Percentiles rank a stretch among this genome's conserved stretches.
These are phyloP conservation scores for Chelon labrosus DNA, from an alignment of 2,797 vertebrate species.

Conservation along the genomic window DNA sequence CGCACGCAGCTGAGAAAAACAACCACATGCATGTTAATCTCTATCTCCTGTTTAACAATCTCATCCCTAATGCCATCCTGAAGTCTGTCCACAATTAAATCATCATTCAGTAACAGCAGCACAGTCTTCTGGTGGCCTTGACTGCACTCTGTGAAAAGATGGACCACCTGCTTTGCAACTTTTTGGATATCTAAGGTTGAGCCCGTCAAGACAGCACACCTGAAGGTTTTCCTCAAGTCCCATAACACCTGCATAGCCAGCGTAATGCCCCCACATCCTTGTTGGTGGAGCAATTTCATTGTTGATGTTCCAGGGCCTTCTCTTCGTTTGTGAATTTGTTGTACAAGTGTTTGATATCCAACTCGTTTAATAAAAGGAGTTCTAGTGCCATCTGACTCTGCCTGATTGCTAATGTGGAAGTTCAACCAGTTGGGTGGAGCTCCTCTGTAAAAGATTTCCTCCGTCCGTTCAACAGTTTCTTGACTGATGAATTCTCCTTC, in stretches of 20 bases:
- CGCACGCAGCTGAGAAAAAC: conserved; percentile 43
- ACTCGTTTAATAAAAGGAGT: conserved; percentile 39
- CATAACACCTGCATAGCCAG: conserved; percentile 69
- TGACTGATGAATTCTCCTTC: not conserved
- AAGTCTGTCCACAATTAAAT: conserved; percentile 2
- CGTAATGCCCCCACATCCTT: conserved; percentile 65
- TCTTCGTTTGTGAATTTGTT: fast-evolving
- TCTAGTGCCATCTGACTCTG: not conserved
- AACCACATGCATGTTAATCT: fast-evolving
- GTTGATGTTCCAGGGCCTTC: not conserved
- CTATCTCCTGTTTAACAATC: not conserved
- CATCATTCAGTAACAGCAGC: conserved; percentile 41
- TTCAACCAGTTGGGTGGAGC: conserved; percentile 65
- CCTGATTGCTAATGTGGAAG: conserved; percentile 50
- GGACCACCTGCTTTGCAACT: conserved; percentile 26
- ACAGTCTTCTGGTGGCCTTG: not conserved
- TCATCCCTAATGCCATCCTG: not conserved
- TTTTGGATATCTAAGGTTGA: not conserved
- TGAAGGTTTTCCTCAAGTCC: conserved; percentile 54
- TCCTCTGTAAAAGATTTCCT: conserved; percentile 61
- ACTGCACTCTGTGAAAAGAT: conserved; percentile 38
- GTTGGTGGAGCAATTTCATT: conserved; percentile 44
- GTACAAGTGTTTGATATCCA: not conserved
- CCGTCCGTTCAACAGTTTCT: not conserved
- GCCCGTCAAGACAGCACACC: conserved; percentile 45